These are phyloP conservation scores for Drosophila elegans DNA, from an alignment of 1,140 invertebrate species.

Conservation along the genomic window DNA sequence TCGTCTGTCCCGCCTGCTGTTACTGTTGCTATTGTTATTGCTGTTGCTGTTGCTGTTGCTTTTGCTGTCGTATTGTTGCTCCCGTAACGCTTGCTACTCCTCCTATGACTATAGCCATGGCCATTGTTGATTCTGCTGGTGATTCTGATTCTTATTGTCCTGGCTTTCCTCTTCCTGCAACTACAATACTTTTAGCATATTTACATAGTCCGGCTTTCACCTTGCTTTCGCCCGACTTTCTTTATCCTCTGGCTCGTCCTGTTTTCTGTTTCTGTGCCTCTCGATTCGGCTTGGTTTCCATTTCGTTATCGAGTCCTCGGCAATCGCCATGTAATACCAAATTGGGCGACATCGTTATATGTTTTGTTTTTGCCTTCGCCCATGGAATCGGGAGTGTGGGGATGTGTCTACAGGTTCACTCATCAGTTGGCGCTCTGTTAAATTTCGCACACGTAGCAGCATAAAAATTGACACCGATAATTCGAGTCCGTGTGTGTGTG, in stretches of 20 bases:
- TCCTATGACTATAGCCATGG: slow-evolving; percentile 7
- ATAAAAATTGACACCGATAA: slow-evolving; percentile 83
- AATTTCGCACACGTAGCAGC: slow-evolving; percentile 82
- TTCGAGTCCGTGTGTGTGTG: slow-evolving; percentile 43
- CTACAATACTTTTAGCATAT: slow-evolving; percentile 60
- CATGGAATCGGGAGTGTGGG: slow-evolving; percentile 6
- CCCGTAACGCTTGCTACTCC: slow-evolving; percentile 26
- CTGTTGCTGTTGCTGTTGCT: neutral
- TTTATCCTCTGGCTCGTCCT: slow-evolving; percentile 16
- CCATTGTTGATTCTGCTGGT: slow-evolving; percentile 49
- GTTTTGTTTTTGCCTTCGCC: slow-evolving; percentile 26
- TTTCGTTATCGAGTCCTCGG: slow-evolving; percentile 75
- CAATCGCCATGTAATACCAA: slow-evolving; percentile 77
- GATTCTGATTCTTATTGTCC: slow-evolving; percentile 51
- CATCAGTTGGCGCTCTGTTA: slow-evolving; percentile 73
- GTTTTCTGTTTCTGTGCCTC: slow-evolving; percentile 5
- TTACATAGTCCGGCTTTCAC: slow-evolving; percentile 48
- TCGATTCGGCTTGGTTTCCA: slow-evolving; percentile 48
- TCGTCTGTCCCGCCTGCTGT: slow-evolving; percentile 44
- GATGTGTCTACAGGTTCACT: slow-evolving; percentile 63
- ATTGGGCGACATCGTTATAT: slow-evolving; percentile 76
- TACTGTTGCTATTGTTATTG: slow-evolving; percentile 9
- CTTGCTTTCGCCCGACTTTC: slow-evolving; percentile 40
- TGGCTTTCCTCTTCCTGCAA: slow-evolving; percentile 52
- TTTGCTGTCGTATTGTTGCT: slow-evolving; percentile 15